Evolutionary conservation across 2,113 vertebrate species (phyloP), one percentile per base, ranked within the genome.

Genomic region (Morone saxatilis): DNA sequence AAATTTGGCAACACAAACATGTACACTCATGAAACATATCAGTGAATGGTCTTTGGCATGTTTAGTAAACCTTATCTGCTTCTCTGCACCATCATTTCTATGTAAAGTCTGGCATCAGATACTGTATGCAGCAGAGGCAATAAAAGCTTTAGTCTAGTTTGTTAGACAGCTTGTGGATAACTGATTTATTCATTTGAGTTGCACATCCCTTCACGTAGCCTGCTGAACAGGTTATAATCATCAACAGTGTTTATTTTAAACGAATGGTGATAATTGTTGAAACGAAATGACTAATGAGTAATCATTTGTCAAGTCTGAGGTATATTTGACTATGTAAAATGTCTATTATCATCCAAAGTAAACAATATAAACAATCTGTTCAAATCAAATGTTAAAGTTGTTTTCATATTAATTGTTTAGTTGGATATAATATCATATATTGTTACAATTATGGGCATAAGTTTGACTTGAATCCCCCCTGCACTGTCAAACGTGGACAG

Each of bases 211-310:
- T 79, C 66, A 53, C 66, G 72, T 62, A 69, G 51, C 36, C 71
- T 31, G 75, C 57, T 70, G 51, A 73, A 87, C 61, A 75, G 31
- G 57, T 83, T 73, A 57, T 71, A 81, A 80, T 87, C 31, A 84
- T 65, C 31, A 50, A 66, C 54, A 61, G 54, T 68, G 60, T 76
- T 84, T 22, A 86, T 78, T 83, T 54, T 17, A 59, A 22, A 80
- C 60, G 16, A 47, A 80, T 60, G n/a, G 53, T 59, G 38, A 71
- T 70, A 78, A 88, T 19, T 75, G 43, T 40, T 77, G 6, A 78
- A 83, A 66, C 9, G 47, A 67, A 65, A 66, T 12, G 22, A 76
- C 17, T n/a, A 51, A 76, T 54, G 12, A 78, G 67, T 11, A 76
- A 63, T 76, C 12, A 45, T 36, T 76, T 62, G 36, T 31, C 31